Base-by-base conservation (phyloP, 2,888 invertebrate species). In the Diabrotica balteata region DNA sequence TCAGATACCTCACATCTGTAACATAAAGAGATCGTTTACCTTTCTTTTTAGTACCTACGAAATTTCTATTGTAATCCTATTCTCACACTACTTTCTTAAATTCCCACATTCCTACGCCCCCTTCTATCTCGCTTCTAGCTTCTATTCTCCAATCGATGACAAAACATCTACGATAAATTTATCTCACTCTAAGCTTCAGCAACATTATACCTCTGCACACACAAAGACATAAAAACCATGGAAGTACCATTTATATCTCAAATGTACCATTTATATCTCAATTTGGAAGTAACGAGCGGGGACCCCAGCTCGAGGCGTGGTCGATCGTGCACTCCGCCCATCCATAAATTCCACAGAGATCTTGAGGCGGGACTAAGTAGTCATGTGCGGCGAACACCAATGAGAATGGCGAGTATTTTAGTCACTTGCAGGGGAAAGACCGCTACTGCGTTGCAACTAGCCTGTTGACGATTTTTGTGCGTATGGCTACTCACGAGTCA, bases 281-380 rank as follows among this genome's bases (percentile, higher is more conserved):
- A 77, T 78, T 78, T 76, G 73, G 76, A 73, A 65, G 69, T 76
- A 77, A 78, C 75, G 75, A 77, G 76, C 51, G 66, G 47, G 53
- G 22, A 46, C 64, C 54, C 17, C 53, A 43, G 11, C 42, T 17
- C 44, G 46, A 57, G 63, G 54, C 60, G 63, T 57, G 54, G 58
- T 11, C 50, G 63, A 51, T 59, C 60, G 67, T 65, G 51, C 52
- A 52, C 61, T 62, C 58, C 64, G 46, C 54, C 71, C n/a, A 1
- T 8, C 5, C 52, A 52, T 60, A 44, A 60, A 52, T 60, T 52
- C 44, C 9, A 45, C 51, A 32, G 44, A 8, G 8, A 60, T 45
- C 7, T 11, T 4, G 9, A 42, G 60, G 60, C 17, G 60, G 60
- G 52, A 10, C 11, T 49, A 42, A 44, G 5, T 32, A 51, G n/a